Evolutionary conservation across 30 jellyfish, hydroid and myxozoan genomes (phyloP), one percentile per base, ranked within the genome.

Genomic region (Turritopsis dohrnii): DNA sequence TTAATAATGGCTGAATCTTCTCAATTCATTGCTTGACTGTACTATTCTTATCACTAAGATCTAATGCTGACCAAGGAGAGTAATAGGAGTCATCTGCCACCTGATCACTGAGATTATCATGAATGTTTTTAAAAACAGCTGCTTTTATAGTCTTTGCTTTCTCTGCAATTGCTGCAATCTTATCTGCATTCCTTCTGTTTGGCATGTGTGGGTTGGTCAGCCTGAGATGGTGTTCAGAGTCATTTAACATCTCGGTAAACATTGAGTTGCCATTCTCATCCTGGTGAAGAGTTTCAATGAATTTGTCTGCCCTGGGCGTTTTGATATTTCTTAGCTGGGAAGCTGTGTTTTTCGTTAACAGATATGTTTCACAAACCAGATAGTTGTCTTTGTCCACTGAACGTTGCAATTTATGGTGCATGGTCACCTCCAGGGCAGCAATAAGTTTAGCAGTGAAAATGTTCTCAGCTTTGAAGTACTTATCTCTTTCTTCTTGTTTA

Each of bases 291-390:
- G n/a, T n/a, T n/a, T n/a, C n/a, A n/a, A n/a, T n/a, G n/a, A n/a
- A n/a, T n/a, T n/a, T n/a, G n/a, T n/a, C n/a, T n/a, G n/a, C n/a
- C n/a, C n/a, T n/a, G n/a, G n/a, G n/a, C n/a, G n/a, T n/a, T n/a
- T n/a, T n/a, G n/a, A n/a, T n/a, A n/a, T n/a, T n/a, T n/a, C n/a
- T n/a, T n/a, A n/a, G n/a, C n/a, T n/a, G n/a, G n/a, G n/a, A n/a
- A n/a, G n/a, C n/a, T n/a, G n/a, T n/a, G n/a, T n/a, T n/a, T n/a
- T n/a, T n/a, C n/a, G n/a, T n/a, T n/a, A n/a, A n/a, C n/a, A n/a
- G n/a, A n/a, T n/a, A 54, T 21, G 72, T 54, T 54, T 54, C 72
- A 21, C 72, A 16, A 54, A 54, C 72, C 72, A 54, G 72, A 54
- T 54, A 21, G 72, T 21, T 54, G 21, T 54, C 21, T 54, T 54